phyloP scores from a whole-genome alignment of 2,888 invertebrate genomes.

The Microchrysa polita region DNA sequence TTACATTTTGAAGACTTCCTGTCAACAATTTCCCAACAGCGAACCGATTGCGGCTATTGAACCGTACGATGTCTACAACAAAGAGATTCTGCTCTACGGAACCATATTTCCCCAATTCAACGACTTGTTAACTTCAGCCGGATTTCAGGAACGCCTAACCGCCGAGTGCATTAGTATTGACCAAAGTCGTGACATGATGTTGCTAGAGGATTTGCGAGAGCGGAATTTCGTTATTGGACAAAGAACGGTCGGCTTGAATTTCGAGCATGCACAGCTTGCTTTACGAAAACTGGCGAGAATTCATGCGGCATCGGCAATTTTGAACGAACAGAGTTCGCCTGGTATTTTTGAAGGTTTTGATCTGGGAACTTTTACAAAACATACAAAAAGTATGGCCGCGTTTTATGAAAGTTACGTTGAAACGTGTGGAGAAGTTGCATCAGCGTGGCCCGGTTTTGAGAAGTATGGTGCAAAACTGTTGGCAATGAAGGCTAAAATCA shows the following conservation, averaged over 20 bases:
- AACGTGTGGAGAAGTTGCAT: constrained; percentile 59
- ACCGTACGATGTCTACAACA: constrained; percentile 59
- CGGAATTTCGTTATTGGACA: constrained; percentile 66
- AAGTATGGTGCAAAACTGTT: constrained; percentile 62
- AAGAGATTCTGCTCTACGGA: constrained; percentile 61
- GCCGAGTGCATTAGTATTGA: constrained; percentile 60
- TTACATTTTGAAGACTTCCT: constrained; percentile 1
- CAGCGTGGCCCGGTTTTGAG: constrained; percentile 61
- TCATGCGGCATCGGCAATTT: constrained; percentile 67
- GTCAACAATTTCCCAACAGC: not conserved
- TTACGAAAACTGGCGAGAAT: constrained; percentile 68
- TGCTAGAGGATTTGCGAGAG: constrained; percentile 67
- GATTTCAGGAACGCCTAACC: constrained; percentile 56
- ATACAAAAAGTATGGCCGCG: constrained; percentile 62
- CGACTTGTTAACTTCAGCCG: constrained; percentile 53
- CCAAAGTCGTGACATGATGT: constrained; percentile 57
- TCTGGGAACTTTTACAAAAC: constrained; percentile 61
- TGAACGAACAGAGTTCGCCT: constrained; percentile 50
- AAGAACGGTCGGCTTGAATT: constrained; percentile 67
- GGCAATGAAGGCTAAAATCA: constrained; percentile 59
- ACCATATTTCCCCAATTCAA: constrained; percentile 60
- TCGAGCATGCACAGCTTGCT: constrained; percentile 66
- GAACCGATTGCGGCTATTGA: not conserved
- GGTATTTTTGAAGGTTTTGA: constrained; percentile 51
- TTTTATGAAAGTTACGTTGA: constrained; percentile 61